Conservation (phyloP, 2,888 invertebrate species). For the Hydrotaea diabolus region DNA sequence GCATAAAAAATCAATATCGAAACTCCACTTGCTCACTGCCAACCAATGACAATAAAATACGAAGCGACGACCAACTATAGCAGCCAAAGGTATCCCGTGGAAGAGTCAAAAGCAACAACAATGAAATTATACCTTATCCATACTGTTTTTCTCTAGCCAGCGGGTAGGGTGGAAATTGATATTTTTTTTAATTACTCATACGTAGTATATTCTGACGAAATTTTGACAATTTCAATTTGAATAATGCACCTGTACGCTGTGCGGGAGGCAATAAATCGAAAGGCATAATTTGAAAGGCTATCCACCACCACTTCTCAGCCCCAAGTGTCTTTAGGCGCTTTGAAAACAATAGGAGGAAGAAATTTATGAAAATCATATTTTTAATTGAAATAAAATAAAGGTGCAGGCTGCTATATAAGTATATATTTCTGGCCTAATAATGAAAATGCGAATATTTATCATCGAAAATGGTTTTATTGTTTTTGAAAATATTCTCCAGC, state of each 20-base stretch:
- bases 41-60: conserved; percentile 30
- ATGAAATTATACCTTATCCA: neutral
- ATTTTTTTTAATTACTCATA: neutral
- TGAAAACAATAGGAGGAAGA: neutral
- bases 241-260: neutral
- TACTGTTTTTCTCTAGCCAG: neutral
- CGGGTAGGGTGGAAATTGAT: neutral
- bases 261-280: neutral
- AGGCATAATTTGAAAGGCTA: neutral
- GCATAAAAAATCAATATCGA: conserved; percentile 5
- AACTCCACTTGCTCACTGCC: neutral
- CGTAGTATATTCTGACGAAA: neutral
- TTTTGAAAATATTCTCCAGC: too few species aligned
- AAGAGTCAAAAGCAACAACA: neutral
- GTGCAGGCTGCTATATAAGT: too few species aligned
- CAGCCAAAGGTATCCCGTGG: conserved; percentile 37
- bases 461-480: too few species aligned
- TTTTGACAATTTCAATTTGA: neutral
- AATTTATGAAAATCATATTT: neutral
- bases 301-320: neutral
- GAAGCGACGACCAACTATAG: conserved; percentile 41
- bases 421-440: too few species aligned
- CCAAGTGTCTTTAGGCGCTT: neutral
- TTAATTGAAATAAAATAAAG: neutral
- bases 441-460: too few species aligned